Evolutionary conservation across 2,888 invertebrate species (phyloP).

Genomic region (Diarsia rubi): DNA sequence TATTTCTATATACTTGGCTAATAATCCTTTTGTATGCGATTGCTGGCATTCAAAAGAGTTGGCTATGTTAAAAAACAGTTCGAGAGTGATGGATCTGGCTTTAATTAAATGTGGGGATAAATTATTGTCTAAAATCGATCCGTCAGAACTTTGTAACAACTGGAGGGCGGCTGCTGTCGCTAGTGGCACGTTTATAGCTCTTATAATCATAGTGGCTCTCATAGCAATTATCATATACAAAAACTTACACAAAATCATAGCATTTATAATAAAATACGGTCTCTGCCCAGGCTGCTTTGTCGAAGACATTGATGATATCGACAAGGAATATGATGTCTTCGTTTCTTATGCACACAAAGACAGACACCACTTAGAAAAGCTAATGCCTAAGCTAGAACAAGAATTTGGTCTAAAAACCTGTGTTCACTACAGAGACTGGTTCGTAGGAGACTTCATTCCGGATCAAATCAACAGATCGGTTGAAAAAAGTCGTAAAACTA

Average conservation of each 20-base stretch:
- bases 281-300: constrained; percentile 51
- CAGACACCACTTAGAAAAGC: background rate
- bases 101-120: constrained; percentile 43
- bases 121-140: constrained; percentile 36
- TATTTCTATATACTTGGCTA: constrained; percentile 36
- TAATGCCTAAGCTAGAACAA: constrained; percentile 49
- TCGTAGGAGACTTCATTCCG: constrained; percentile 43
- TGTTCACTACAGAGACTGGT: constrained; percentile 52
- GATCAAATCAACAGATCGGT: constrained; percentile 50
- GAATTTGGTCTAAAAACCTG: constrained; percentile 51
- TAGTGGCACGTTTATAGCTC: constrained; percentile 41
- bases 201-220: constrained; percentile 27
- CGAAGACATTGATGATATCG: constrained; percentile 32
- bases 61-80: constrained; percentile 10
- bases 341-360: constrained; percentile 52
- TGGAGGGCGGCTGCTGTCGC: constrained; percentile 49
- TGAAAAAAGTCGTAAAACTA: constrained; percentile 43
- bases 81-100: constrained; percentile 52
- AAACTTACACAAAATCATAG: constrained; percentile 62
- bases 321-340: constrained; percentile 47
- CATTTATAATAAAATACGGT: constrained; percentile 59
- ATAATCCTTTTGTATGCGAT: constrained; percentile 47
- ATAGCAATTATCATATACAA: constrained; percentile 43
- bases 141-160: constrained; percentile 64
- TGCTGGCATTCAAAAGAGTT: constrained; percentile 44